Evolutionary conservation across 2,797 vertebrate genomes (phyloP).

Genomic region (Sebastes steindachneri): DNA sequence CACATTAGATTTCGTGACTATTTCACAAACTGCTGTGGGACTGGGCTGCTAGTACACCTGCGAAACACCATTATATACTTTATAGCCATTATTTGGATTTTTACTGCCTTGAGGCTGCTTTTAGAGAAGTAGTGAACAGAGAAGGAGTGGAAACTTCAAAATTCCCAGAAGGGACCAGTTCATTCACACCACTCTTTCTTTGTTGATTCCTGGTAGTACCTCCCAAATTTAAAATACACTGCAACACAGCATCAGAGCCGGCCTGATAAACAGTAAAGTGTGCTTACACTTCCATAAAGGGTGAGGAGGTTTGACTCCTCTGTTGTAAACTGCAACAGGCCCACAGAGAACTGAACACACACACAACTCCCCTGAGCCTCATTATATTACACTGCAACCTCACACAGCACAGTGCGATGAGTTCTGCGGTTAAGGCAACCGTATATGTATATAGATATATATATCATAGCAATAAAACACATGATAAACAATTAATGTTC

Average conservation of each 20-base stretch:
- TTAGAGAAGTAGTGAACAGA: background rate
- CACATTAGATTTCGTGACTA: too few species aligned
- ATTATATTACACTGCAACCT: background rate
- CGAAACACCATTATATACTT: background rate
- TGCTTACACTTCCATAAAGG: conserved; percentile 32
- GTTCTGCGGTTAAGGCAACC: background rate
- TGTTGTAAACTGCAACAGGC: conserved; percentile 5
- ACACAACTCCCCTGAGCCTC: background rate
- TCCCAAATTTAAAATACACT: background rate
- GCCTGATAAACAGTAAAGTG: conserved; percentile 12
- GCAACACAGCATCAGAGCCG: background rate
- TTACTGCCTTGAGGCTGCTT: background rate
- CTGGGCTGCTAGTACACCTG: background rate
- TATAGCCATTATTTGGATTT: background rate
- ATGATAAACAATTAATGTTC: background rate
- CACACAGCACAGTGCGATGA: background rate
- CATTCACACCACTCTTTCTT: background rate
- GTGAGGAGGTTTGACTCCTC: conserved; percentile 9
- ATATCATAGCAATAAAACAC: background rate
- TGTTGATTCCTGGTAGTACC: background rate
- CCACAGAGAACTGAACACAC: conserved; percentile 6
- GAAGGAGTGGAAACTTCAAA: background rate
- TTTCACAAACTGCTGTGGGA: too few species aligned
- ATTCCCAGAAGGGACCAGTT: background rate
- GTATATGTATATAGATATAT: background rate